A percentile compares a stretch with the other conserved stretches of the same genome.
Evolutionary conservation across 2,888 invertebrate species (phyloP).

Genomic region (Antheraea yamamai): DNA sequence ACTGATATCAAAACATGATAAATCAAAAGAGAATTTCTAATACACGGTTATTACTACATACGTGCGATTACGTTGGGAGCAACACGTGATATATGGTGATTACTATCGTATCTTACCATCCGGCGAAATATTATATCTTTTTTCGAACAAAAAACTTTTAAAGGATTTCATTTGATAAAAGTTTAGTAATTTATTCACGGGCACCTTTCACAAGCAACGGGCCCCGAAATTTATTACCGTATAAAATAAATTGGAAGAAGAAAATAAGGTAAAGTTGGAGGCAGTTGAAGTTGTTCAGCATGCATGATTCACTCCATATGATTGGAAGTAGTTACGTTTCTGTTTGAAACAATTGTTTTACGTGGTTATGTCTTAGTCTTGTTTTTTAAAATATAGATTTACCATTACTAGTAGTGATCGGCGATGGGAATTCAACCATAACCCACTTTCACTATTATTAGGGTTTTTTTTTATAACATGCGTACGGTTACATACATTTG

Average conservation of each 20-base stretch:
- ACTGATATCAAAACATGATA: too few species aligned
- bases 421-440: too few species aligned
- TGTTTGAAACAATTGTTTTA: neutral
- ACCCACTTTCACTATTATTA: too few species aligned
- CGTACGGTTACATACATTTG: too few species aligned
- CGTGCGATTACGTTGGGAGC: too few species aligned
- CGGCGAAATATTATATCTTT: too few species aligned
- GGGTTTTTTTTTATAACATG: too few species aligned
- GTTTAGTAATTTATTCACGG: conserved; percentile 30
- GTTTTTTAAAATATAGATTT: neutral
- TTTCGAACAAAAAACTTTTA: conserved; percentile 5
- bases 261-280: conserved; percentile 32
- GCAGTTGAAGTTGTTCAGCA: conserved; percentile 29
- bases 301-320: conserved; percentile 41
- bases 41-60: too few species aligned
- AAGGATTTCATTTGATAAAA: conserved; percentile 17
- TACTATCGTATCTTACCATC: too few species aligned
- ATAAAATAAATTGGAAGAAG: conserved; percentile 34
- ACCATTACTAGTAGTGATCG: neutral
- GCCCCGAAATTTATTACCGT: conserved; percentile 26
- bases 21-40: too few species aligned
- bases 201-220: conserved; percentile 18
- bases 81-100: too few species aligned
- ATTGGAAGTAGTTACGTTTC: conserved; percentile 21
- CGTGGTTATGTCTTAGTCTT: neutral